Base-by-base conservation (phyloP, 2,888 invertebrate genomes). In the Eupelmus urozonus region DNA sequence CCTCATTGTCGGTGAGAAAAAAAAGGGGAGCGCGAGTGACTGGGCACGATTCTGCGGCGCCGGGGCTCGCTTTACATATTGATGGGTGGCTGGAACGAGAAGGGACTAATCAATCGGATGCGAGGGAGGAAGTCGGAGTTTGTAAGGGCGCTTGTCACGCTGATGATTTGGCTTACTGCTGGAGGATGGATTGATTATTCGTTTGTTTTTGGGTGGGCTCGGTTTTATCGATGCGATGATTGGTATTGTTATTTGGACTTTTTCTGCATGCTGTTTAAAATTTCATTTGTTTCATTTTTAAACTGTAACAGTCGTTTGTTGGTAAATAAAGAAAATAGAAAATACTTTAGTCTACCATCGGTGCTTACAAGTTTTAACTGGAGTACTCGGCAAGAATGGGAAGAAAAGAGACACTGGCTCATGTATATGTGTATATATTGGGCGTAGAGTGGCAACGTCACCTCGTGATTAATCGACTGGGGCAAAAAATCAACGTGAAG, bases 371-470 rank as follows among this genome's bases (percentile, higher is more conserved):
- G 55, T 67, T 67, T 53, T 40, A 40, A 34, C 53, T 18, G 18
- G 27, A 25, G 40, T 29, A 62, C 11, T 71, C 34, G 27, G 25
- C 45, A 65, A 27, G 20, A 20, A 4, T 16, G 29, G 25, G 20
- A 16, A 45, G 18, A 70, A 18, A 29, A 49, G 53, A 49, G 13
- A 42, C 16, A 51, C 23, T 13, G 7, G 29, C 20, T 29, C n/a
- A 16, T 29, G 11, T 29, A 40, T 18, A 34, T 34, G 13, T 45
- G 16, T 4, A 59, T 40, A 51, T 34, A 67, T 51, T 5, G 23
- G 65, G 25, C 65, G 40, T 65, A 65, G 81, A 82, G 73, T 81
- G 82, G 65, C 78, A 69, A 78, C 77, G 76, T 81, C 81, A 81
- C 53, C 27, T 34, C 34, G 62, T 81, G 82, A 82, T 81, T 80